Evolutionary conservation across 1,140 invertebrate species (phyloP), one percentile per base, ranked within the genome.

Genomic region (Campoletis sonorensis): DNA sequence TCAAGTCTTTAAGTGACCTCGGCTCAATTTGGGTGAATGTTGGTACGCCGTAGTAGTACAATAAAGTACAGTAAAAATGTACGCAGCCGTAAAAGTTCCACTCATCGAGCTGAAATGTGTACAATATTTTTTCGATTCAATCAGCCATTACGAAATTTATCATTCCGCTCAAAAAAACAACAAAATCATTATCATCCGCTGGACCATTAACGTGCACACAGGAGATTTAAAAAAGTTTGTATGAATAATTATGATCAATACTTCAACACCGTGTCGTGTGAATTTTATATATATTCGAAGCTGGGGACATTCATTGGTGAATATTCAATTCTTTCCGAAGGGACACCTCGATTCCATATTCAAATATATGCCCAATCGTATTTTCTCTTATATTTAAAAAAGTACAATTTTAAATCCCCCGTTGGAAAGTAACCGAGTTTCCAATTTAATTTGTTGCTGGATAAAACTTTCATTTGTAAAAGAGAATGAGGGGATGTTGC

Each of bases 361-460:
- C 51, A 54, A 54, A 54, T 54, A 54, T 54, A 18, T 54, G 51
- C 51, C 4, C 16, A 54, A 54, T 54, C 51, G n/a, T 1, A 54
- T 54, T 54, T n/a, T n/a, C 5, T n/a, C n/a, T 54, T 54, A 0
- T 54, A 21, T 54, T 54, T 54, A 8, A 54, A 54, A 54, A 54
- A 54, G 51, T 54, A 54, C 16, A 54, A 54, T 54, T 54, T 21
- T 54, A 54, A 54, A 54, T 54, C n/a, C 40, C 40, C 40, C 13
- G 40, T 45, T 45, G 40, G 40, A 45, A 11, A 45, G 40, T 77
- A 30, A 77, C 16, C 49, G 49, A 58, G 58, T 77, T 58, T 13
- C 40, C 5, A 45, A 45, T 45, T 1, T 1, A 45, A 45, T 45
- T 45, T 45, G 13, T 45, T 10, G 40, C 8, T 13, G 5, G 40